Evolutionary conservation across 2,888 invertebrate genomes (phyloP).

Genomic region (Cephonodes hylas): DNA sequence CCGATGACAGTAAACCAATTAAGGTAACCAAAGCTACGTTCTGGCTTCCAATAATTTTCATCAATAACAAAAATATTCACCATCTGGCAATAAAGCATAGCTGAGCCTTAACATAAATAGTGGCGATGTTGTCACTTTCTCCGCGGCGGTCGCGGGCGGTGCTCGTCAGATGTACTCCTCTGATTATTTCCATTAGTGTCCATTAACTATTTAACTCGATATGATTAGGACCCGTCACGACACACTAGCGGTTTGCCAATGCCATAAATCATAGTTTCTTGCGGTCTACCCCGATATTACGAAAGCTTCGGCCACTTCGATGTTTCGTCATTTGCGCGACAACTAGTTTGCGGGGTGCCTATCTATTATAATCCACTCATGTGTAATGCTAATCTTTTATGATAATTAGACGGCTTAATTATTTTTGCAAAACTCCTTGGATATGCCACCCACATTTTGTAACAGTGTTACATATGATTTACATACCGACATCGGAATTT

Average conservation of each 20-base stretch:
- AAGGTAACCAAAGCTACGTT: no score
- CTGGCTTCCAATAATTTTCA: no score
- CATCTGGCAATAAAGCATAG: constrained; percentile 10
- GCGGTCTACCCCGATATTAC: constrained; percentile 11
- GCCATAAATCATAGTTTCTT: constrained; percentile 60
- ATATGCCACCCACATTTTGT: background rate
- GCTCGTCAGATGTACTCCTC: constrained; percentile 67
- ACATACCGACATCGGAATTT: background rate
- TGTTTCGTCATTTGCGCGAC: constrained; percentile 15
- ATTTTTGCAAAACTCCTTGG: constrained; percentile 4
- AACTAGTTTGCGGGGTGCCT: constrained; percentile 7
- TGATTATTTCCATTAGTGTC: constrained; percentile 77
- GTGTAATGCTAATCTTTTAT: constrained; percentile 7
- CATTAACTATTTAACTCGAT: constrained; percentile 76
- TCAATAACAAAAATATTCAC: no score
- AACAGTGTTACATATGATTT: background rate
- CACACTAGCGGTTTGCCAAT: constrained; percentile 53
- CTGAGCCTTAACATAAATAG: constrained; percentile 52
- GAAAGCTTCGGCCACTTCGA: constrained; percentile 12
- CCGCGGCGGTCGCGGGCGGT: constrained; percentile 52
- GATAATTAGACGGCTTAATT: constrained; percentile 9
- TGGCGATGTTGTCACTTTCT: constrained; percentile 69
- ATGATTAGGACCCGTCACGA: constrained; percentile 74
- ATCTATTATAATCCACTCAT: constrained; percentile 5
- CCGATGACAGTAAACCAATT: no score